Evolutionary conservation across 2,888 invertebrate species (phyloP).

Genomic region (Pimpla rufipes): DNA sequence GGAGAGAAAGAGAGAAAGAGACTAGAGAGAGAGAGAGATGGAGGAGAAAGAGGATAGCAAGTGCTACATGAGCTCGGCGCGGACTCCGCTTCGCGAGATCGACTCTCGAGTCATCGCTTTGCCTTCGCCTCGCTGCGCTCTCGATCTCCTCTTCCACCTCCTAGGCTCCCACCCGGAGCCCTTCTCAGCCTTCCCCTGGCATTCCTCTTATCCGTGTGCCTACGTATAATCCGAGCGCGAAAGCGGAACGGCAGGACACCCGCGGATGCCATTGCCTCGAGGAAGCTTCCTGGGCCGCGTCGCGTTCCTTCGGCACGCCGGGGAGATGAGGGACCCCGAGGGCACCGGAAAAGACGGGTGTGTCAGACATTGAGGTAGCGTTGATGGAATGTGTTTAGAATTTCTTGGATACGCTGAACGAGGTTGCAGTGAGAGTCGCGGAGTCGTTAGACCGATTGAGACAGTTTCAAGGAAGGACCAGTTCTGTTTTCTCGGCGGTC

Average conservation of each 20-base stretch:
- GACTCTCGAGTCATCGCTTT: conserved; percentile 28
- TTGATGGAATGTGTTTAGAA: not conserved
- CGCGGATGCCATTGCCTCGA: conserved; percentile 26
- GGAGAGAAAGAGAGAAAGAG: conserved; percentile 2
- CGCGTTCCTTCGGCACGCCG: not conserved
- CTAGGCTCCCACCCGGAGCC: not conserved
- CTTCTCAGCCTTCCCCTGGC: not conserved
- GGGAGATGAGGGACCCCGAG: not conserved
- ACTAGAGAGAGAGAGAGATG: conserved; percentile 13
- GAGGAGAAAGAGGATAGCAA: conserved; percentile 15
- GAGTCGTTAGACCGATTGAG: too few relatives aligned
- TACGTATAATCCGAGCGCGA: conserved; percentile 7
- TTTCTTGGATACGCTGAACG: not conserved
- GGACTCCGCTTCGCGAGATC: conserved; percentile 15
- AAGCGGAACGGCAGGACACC: conserved; percentile 17
- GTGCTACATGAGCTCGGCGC: not conserved
- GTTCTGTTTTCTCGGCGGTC: too few relatives aligned
- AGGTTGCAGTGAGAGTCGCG: too few relatives aligned
- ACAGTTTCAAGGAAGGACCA: too few relatives aligned
- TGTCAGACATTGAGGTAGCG: not conserved
- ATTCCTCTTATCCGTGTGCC: conserved; percentile 8
- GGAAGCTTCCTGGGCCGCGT: conserved; percentile 9
- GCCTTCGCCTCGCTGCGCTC: not conserved
- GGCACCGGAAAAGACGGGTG: not conserved
- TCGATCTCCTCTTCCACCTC: conserved; percentile 6